A percentile compares a stretch with the other conserved stretches of the same genome.
phyloP scores from a whole-genome alignment of 2,797 vertebrate genomes.

The Myioborus melanocephalus region DNA sequence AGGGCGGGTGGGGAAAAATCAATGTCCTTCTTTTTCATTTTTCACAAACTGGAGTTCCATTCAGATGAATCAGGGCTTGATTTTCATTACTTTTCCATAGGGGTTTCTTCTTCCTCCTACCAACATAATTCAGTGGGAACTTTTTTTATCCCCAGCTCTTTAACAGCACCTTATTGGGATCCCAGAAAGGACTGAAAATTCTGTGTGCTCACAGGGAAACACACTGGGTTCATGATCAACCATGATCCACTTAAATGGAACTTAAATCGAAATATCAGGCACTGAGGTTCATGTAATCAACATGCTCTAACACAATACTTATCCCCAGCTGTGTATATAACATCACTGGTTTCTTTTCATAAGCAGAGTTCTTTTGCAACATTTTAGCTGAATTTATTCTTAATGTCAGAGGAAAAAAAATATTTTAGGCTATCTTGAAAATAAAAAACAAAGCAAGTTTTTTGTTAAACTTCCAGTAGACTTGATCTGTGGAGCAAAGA shows the following conservation, averaged over 20 bases:
- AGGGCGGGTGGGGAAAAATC: not conserved
- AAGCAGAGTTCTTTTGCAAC: not conserved
- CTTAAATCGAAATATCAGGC: not conserved
- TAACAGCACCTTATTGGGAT: not conserved
- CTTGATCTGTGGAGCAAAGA: not conserved
- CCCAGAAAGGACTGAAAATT: not conserved
- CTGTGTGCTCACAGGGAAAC: not conserved
- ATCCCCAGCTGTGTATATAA: fast-evolving
- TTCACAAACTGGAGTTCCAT: not conserved
- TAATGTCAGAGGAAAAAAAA: not conserved
- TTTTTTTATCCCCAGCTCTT: not conserved
- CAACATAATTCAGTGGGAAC: not conserved
- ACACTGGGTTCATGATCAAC: not conserved
- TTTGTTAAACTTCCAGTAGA: not conserved
- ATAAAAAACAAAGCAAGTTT: not conserved
- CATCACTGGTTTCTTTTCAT: not conserved
- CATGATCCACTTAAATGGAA: not conserved
- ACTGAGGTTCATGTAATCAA: not conserved
- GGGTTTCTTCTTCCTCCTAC: not conserved
- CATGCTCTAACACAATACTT: not conserved
- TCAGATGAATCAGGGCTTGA: not conserved
- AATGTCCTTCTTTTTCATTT: not conserved
- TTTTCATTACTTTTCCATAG: not conserved
- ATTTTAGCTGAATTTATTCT: not conserved
- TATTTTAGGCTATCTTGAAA: not conserved